Percentiles rank a stretch among this genome's conserved stretches.
These are phyloP conservation scores for Cylindroiulus punctatus DNA, from an alignment of 2,888 invertebrate species.

Conservation along the genomic window DNA sequence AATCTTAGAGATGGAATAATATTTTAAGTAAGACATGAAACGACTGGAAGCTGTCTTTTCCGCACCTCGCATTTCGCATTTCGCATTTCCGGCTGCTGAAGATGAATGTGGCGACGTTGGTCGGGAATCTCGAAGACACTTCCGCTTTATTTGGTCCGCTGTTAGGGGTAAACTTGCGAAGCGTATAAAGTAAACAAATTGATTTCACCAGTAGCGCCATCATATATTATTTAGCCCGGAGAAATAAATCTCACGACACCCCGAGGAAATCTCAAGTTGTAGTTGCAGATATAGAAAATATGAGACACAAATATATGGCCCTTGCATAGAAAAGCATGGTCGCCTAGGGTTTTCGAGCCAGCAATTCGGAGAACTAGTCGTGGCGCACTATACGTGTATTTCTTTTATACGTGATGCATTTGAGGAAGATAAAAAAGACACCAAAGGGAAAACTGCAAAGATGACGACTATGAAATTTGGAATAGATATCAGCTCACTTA, in stretches of 20 bases:
- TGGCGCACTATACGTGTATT: neutral
- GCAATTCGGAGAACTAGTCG: neutral
- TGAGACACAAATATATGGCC: neutral
- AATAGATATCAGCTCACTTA: no score
- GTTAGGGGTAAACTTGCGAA: neutral
- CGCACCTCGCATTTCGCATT: constrained; percentile 37
- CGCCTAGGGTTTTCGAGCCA: neutral
- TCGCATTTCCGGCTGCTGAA: neutral
- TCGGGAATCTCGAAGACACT: neutral
- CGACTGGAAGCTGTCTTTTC: neutral
- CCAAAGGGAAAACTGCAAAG: neutral
- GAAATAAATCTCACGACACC: constrained; percentile 37
- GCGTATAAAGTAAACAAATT: constrained; percentile 10
- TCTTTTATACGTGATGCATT: neutral
- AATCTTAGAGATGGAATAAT: neutral
- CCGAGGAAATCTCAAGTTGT: constrained; percentile 21
- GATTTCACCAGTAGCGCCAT: constrained; percentile 1
- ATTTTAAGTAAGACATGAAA: neutral
- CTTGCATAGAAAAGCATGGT: constrained; percentile 10
- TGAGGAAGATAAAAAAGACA: neutral
- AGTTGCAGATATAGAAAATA: neutral
- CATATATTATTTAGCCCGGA: constrained; percentile 11
- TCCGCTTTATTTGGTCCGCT: constrained; percentile 17
- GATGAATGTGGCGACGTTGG: constrained; percentile 5
- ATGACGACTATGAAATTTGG: neutral